phyloP scores from a whole-genome alignment of 2,113 vertebrate genomes.

The Empidonax alnorum region DNA sequence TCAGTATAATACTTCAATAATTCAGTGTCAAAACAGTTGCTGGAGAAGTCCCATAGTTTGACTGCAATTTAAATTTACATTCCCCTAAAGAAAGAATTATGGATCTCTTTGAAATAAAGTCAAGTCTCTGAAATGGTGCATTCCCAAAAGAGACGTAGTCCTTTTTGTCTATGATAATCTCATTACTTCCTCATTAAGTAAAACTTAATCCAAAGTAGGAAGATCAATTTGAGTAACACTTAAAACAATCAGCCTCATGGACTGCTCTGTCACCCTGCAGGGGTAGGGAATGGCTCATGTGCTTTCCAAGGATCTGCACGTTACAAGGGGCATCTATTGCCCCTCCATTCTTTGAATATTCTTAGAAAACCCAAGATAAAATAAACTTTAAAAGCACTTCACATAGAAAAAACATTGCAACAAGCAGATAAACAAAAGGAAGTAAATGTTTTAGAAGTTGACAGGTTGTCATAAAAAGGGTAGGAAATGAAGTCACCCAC shows the following conservation, averaged over 20 bases:
- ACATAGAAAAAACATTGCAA: not conserved
- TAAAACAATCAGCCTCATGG: slow-evolving; percentile 10
- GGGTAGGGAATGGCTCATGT: not conserved
- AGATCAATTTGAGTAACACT: slow-evolving; percentile 45
- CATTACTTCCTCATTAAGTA: slow-evolving; percentile 38
- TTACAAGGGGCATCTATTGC: not conserved
- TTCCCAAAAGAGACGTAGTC: not conserved
- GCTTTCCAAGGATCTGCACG: not conserved
- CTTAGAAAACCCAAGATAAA: not conserved
- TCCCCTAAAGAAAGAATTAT: not conserved
- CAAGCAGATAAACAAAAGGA: not conserved
- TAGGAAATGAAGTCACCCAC: slow-evolving; percentile 5
- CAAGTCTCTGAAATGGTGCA: not conserved
- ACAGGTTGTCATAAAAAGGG: not conserved
- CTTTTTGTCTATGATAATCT: slow-evolving; percentile 32
- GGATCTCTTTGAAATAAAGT: not conserved
- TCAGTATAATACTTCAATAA: not conserved
- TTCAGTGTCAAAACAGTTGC: not conserved
- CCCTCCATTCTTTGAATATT: not conserved
- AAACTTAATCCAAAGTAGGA: slow-evolving; percentile 49
- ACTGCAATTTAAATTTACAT: not conserved
- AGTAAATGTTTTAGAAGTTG: not conserved
- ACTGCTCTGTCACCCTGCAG: not conserved
- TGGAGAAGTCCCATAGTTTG: not conserved
- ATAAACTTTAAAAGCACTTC: not conserved